Base-by-base conservation (phyloP, 2,113 vertebrate genomes). In the Cyrtonyx montezumae region DNA sequence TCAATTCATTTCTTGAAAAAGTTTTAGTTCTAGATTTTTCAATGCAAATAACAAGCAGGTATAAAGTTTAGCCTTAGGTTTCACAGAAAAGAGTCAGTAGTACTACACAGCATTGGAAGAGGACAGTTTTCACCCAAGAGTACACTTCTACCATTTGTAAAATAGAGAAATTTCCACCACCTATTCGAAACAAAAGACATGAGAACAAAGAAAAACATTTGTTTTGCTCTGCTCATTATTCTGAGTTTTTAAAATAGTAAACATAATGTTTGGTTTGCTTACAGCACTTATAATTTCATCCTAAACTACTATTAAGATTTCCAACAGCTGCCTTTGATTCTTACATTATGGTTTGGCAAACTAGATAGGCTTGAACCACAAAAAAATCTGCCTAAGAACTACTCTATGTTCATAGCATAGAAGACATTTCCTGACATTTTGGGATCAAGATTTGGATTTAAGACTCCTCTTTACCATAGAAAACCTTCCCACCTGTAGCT, bases 401-500 rank as follows among this genome's bases (percentile, higher is more conserved):
- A 43, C 28, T 68, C 40, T 48, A 28, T 2, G 5, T 75, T 63
- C 34, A 49, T 67, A 55, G 7, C 42, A 55, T 30, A 62, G 32
- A 19, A 26, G 19, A 28, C n/a, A 37, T 37, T 58, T 65, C 45
- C 26, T 58, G 26, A 25, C 5, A 22, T 59, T 77, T 45, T 53
- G 58, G 25, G 32, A n/a, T 70, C 15, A 20, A 42, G 17, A 65
- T 36, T 6, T 34, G 28, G 43, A 58, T 58, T 59, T 43, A 81
- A 43, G 58, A 40, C 36, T 58, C 19, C 56, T 69, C 17, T 37
- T 63, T 14, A 13, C 65, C 32, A 76, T 6, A 40, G 26, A n/a
- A 58, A 63, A 11, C 26, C 45, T 58, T 37, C 97, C 96, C 93
- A 99, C 99, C 99, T 98, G 97, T 98, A 99, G 91, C 98, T 98